These are phyloP conservation scores for Heliconius sara DNA, from an alignment of 2,888 invertebrate species.

Conservation along the genomic window DNA sequence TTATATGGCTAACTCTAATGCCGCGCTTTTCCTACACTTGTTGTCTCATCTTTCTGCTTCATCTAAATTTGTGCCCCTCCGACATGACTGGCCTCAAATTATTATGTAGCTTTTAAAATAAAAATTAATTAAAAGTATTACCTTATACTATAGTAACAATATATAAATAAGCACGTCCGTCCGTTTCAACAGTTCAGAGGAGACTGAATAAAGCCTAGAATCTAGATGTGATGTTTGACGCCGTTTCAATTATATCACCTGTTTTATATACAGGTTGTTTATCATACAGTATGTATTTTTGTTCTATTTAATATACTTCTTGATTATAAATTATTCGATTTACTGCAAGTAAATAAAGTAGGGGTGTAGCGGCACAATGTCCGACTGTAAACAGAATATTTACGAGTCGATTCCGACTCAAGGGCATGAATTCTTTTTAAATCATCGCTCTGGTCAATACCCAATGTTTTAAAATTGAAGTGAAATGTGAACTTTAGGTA, in stretches of 20 bases:
- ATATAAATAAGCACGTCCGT: slow-evolving; percentile 22
- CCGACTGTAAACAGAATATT: neutral
- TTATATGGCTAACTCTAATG: too few relatives aligned
- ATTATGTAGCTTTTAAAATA: neutral
- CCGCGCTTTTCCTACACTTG: too few relatives aligned
- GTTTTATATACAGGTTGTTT: slow-evolving; percentile 31
- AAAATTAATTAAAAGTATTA: neutral
- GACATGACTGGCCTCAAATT: neutral
- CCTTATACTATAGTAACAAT: slow-evolving; percentile 7
- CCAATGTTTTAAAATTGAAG: too few relatives aligned
- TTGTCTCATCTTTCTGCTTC: too few relatives aligned
- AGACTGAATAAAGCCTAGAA: slow-evolving; percentile 28
- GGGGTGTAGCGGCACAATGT: too few relatives aligned
- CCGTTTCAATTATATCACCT: slow-evolving; percentile 40
- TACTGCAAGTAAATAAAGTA: neutral
- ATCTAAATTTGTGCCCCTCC: too few relatives aligned
- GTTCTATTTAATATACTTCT: neutral
- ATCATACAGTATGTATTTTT: too few relatives aligned
- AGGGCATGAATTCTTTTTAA: too few relatives aligned
- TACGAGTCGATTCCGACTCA: neutral
- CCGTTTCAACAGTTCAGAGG: slow-evolving; percentile 1
- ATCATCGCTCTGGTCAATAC: too few relatives aligned
- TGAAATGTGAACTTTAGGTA: too few relatives aligned
- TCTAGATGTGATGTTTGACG: slow-evolving; percentile 33
- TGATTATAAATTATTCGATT: neutral